A percentile compares a stretch with the other conserved stretches of the same genome.
These are phyloP conservation scores for Stichodactyla helianthus DNA, from an alignment of 64 coral and sea anemone species.

Conservation along the genomic window DNA sequence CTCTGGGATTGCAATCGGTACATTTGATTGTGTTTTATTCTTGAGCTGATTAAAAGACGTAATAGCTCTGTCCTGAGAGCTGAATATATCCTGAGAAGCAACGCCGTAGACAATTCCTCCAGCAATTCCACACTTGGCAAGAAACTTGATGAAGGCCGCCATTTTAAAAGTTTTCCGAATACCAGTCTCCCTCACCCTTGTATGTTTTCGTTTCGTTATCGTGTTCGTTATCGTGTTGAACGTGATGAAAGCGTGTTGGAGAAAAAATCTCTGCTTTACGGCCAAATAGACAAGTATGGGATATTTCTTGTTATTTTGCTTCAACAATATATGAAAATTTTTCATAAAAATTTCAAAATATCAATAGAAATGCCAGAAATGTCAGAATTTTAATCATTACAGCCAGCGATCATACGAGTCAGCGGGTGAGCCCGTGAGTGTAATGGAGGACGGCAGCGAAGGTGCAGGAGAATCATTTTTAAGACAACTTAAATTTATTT, in stretches of 20 bases:
- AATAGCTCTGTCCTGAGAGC: constrained; percentile 18
- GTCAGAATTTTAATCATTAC: background rate
- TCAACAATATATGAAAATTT: no score
- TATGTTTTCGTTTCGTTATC: no score
- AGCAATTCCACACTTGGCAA: constrained; percentile 7
- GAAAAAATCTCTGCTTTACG: no score
- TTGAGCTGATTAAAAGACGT: background rate
- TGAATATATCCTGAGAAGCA: constrained; percentile 10
- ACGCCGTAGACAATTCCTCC: constrained; percentile 20
- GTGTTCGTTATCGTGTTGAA: no score
- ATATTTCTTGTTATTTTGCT: no score
- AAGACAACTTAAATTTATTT: background rate
- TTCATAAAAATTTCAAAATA: no score
- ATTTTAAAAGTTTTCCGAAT: background rate
- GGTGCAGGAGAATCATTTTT: background rate
- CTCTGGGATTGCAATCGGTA: background rate
- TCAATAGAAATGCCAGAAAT: no score
- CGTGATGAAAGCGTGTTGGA: no score
- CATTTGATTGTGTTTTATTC: background rate
- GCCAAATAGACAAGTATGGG: no score
- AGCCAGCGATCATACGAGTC: background rate
- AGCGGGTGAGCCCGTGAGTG: background rate
- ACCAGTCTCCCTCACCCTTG: background rate
- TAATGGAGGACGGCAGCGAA: background rate
- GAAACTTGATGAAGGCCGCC: constrained; percentile 11